phyloP scores from a whole-genome alignment of 2,113 vertebrate genomes.

The Murina feae region DNA sequence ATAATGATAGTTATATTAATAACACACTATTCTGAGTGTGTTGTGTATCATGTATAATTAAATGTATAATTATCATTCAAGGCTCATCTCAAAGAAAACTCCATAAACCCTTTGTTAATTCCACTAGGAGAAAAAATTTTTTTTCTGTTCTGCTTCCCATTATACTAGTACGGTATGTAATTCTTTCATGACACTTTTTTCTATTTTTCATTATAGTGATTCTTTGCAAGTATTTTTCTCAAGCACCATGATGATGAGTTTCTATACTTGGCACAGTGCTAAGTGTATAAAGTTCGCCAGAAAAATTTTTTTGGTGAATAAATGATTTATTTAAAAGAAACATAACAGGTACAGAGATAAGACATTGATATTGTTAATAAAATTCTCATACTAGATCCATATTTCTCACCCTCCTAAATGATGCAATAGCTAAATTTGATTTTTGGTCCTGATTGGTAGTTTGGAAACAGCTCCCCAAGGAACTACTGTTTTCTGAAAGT shows the following conservation, averaged over 20 bases:
- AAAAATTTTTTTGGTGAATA: background rate
- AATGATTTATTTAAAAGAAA: constrained; percentile 2
- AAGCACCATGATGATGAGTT: background rate
- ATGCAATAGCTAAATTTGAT: background rate
- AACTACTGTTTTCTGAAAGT: background rate
- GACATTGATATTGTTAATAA: background rate
- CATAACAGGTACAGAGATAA: background rate
- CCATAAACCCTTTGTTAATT: background rate
- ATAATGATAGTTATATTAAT: background rate
- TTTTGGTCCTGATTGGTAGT: background rate
- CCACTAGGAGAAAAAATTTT: background rate
- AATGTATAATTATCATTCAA: background rate
- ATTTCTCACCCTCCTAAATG: background rate
- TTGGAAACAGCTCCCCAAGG: background rate
- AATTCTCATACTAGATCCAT: background rate
- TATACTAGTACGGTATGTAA: background rate
- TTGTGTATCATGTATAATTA: background rate
- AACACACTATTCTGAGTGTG: background rate
- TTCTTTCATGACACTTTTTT: background rate
- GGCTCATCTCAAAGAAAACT: background rate
- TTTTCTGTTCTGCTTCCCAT: background rate
- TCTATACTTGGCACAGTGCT: background rate
- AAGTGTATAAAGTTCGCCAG: background rate
- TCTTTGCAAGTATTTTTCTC: background rate
- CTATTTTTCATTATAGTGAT: background rate